phyloP scores from a whole-genome alignment of 2,113 vertebrate species.

The Oceanodroma tethys region DNA sequence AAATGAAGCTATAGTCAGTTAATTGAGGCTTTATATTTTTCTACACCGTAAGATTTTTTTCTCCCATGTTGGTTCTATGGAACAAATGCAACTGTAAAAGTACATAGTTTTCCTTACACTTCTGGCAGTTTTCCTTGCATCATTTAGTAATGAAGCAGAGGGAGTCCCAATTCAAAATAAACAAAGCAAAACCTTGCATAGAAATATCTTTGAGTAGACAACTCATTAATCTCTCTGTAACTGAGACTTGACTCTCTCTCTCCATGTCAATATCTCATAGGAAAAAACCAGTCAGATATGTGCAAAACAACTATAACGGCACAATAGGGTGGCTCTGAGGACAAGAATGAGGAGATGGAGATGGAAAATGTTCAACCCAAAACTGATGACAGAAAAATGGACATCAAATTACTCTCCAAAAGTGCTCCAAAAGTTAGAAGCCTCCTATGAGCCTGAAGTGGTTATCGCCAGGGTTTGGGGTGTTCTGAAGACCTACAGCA shows the following conservation, averaged over 20 bases:
- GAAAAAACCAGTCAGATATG: not conserved
- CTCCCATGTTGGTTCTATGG: not conserved
- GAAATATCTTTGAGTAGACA: not conserved
- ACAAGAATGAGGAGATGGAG: not conserved
- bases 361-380: not conserved
- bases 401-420: not conserved
- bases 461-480: not conserved
- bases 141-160: not conserved
- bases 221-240: not conserved
- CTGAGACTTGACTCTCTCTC: not conserved
- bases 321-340: not conserved
- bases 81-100: not conserved
- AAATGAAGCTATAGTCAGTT: not conserved
- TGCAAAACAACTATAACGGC: not conserved
- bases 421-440: not conserved
- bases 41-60: not conserved
- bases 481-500: not conserved
- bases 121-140: not conserved
- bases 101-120: not conserved
- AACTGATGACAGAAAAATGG: not conserved
- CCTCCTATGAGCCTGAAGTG: not conserved
- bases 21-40: not conserved
- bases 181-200: not conserved
- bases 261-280: not conserved
- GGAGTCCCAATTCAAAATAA: not conserved